Conservation (phyloP, 2,888 invertebrate species). For the Abscondita cerata region DNA sequence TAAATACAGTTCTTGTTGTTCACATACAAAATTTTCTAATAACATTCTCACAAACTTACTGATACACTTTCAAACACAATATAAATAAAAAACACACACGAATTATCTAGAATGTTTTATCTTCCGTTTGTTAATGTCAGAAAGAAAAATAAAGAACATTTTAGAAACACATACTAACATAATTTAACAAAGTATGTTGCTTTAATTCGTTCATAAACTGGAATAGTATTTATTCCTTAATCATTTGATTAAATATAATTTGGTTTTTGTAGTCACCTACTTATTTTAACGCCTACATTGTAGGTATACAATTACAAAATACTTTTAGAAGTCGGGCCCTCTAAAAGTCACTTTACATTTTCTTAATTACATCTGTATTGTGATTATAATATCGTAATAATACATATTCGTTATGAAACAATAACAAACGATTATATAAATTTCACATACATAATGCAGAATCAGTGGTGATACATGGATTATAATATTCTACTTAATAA, state of each 20-base stretch:
- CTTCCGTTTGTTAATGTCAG: constrained; percentile 48
- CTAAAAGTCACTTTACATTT: background rate
- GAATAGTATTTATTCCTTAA: constrained; percentile 3
- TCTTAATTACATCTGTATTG: background rate
- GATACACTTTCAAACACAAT: constrained; percentile 44
- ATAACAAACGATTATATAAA: background rate
- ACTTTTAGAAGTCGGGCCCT: background rate
- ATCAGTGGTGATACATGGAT: background rate
- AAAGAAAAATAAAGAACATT: no score
- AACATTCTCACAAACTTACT: constrained; percentile 40
- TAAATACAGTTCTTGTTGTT: constrained; percentile 52
- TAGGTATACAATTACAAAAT: constrained; percentile 10
- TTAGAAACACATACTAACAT: no score
- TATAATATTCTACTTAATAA: background rate
- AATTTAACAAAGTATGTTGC: background rate
- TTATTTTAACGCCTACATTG: constrained; percentile 20
- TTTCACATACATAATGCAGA: background rate
- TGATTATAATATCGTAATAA: background rate
- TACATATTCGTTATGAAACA: background rate
- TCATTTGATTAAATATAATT: background rate
- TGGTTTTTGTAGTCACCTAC: constrained; percentile 6
- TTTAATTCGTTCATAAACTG: background rate
- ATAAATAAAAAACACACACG: constrained; percentile 48
- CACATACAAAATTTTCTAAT: constrained; percentile 35
- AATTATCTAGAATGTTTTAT: constrained; percentile 35